A percentile compares a stretch with the other conserved stretches of the same genome.
Conservation (phyloP, 2,113 vertebrate genomes). For the Myrmecobius fasciatus region DNA sequence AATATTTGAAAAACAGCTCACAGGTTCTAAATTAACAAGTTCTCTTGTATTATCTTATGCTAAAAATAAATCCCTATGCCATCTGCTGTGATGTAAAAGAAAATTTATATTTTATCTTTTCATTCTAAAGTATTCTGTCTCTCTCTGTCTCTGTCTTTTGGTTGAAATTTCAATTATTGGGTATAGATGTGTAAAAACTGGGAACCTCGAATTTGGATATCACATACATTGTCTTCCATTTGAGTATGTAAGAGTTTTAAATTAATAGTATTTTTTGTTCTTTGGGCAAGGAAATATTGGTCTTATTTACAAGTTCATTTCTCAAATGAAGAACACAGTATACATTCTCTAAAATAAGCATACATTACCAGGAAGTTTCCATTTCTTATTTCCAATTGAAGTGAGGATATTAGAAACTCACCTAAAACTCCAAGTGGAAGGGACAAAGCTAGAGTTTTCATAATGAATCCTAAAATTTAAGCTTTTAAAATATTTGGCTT, state of each 20-base stretch:
- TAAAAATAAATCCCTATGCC: background rate
- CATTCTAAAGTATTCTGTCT: background rate
- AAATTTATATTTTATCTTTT: conserved; percentile 47
- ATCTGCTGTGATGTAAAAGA: background rate
- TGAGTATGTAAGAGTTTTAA: background rate
- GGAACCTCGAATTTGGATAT: background rate
- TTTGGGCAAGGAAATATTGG: background rate
- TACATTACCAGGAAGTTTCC: background rate
- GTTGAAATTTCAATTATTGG: background rate
- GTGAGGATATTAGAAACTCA: no score
- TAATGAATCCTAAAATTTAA: background rate
- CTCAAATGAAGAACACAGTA: background rate
- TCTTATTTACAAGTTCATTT: background rate
- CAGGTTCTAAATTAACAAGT: background rate
- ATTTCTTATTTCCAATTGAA: background rate
- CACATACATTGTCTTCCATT: background rate
- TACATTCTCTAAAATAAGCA: background rate
- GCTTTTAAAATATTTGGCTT: background rate
- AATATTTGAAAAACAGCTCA: background rate
- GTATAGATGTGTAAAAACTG: conserved; percentile 36
- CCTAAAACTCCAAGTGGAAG: background rate
- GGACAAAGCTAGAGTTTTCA: background rate
- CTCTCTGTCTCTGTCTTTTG: background rate
- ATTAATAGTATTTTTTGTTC: background rate
- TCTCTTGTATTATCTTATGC: background rate